These are phyloP conservation scores for Lacerta bilineata DNA, from an alignment of 2,797 vertebrate genomes.

Conservation along the genomic window DNA sequence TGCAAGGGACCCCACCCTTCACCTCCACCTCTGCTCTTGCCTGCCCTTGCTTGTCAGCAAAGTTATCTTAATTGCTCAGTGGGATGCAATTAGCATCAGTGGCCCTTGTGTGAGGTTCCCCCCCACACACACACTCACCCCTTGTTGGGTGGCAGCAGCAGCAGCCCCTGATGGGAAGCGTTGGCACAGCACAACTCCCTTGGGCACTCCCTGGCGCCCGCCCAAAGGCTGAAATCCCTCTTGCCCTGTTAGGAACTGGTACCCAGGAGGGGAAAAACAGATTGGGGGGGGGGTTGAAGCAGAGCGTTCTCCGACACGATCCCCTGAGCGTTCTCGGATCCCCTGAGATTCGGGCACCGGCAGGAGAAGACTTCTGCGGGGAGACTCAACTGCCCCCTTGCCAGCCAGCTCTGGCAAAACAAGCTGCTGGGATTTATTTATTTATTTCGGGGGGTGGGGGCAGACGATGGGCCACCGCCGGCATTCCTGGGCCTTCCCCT, in stretches of 20 bases:
- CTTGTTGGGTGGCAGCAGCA: neutral
- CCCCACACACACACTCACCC: no score
- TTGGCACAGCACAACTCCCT: neutral
- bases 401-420: neutral
- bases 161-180: neutral
- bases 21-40: neutral
- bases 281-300: no score
- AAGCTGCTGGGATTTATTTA: neutral
- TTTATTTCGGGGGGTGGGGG: no score
- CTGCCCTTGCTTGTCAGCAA: neutral
- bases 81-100: neutral
- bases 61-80: neutral
- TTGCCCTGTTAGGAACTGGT: neutral
- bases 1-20: neutral
- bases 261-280: neutral
- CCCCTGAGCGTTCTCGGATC: neutral
- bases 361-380: no score
- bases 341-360: neutral
- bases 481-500: neutral
- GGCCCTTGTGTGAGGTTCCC: neutral
- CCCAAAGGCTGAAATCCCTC: no score
- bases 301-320: neutral
- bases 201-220: neutral
- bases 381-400: neutral
- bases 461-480: neutral